These are phyloP conservation scores for Alligator sinensis DNA, from an alignment of 2,113 vertebrate species.

Conservation along the genomic window DNA sequence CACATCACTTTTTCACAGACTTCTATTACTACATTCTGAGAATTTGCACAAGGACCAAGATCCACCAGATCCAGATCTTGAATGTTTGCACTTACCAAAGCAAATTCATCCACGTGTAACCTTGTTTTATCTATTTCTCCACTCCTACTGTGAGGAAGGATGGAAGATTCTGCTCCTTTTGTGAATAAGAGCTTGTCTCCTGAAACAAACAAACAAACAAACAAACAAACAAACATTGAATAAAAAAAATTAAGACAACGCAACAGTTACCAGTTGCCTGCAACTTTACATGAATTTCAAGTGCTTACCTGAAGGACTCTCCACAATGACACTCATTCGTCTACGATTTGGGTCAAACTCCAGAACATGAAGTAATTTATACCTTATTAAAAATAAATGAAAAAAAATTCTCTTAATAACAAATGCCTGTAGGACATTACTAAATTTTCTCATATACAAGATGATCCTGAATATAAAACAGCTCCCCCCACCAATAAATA, in stretches of 20 bases:
- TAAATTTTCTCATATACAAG: not conserved
- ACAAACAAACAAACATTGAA: not conserved
- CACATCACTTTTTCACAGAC: not conserved
- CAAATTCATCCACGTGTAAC: slow-evolving; percentile 96
- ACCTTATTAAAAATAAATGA: slow-evolving; percentile 77
- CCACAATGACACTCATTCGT: slow-evolving; percentile 96
- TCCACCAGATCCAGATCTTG: not conserved
- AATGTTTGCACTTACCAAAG: slow-evolving; percentile 85
- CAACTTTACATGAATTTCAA: not conserved
- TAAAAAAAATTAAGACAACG: slow-evolving; percentile 6
- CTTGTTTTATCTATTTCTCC: slow-evolving; percentile 96
- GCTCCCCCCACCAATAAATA: too few species aligned
- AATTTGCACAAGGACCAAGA: not conserved
- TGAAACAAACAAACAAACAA: slow-evolving; percentile 52
- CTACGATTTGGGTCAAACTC: slow-evolving; percentile 96
- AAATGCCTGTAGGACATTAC: not conserved
- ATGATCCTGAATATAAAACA: not conserved
- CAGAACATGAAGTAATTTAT: slow-evolving; percentile 92
- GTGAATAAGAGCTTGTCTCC: slow-evolving; percentile 93
- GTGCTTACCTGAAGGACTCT: slow-evolving; percentile 88
- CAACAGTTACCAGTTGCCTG: not conserved
- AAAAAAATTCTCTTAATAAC: slow-evolving; percentile 16
- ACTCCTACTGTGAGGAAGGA: slow-evolving; percentile 88
- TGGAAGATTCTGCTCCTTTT: slow-evolving; percentile 95
- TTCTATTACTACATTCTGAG: not conserved